A percentile compares a stretch with the other conserved stretches of the same genome.
These are phyloP conservation scores for Heliconius ismenius DNA, from an alignment of 2,888 invertebrate genomes.

Conservation along the genomic window DNA sequence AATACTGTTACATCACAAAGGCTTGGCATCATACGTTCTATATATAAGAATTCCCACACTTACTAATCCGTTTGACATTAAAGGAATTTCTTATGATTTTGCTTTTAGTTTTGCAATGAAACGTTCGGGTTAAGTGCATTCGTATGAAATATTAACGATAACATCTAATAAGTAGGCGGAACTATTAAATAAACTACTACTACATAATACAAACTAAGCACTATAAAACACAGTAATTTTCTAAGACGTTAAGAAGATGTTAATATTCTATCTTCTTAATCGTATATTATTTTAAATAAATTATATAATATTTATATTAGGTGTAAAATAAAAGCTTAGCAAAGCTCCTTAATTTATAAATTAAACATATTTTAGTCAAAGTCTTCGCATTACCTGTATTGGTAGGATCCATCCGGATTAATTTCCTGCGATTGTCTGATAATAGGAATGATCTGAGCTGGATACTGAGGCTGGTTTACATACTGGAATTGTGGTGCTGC, in stretches of 20 bases:
- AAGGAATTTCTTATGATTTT: conserved; percentile 54
- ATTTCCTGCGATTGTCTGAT: conserved; percentile 80
- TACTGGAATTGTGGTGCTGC: conserved; percentile 64
- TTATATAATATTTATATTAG: neutral
- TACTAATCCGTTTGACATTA: conserved; percentile 56
- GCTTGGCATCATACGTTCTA: conserved; percentile 51
- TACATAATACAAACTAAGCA: neutral
- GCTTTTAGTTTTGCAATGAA: conserved; percentile 28
- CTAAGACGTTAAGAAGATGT: neutral
- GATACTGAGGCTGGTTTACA: conserved; percentile 59
- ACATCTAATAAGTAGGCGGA: conserved; percentile 3
- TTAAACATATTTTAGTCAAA: neutral
- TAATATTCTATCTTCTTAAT: too few relatives aligned
- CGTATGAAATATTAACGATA: neutral
- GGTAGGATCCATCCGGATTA: conserved; percentile 82
- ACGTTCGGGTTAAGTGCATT: neutral
- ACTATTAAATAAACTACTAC: neutral
- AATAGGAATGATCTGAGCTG: conserved; percentile 80
- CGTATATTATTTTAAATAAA: neutral
- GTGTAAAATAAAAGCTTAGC: neutral
- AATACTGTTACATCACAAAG: conserved; percentile 61
- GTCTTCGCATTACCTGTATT: conserved; percentile 78
- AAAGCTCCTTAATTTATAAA: neutral
- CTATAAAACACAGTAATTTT: neutral
- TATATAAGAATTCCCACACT: conserved; percentile 59